Evolutionary conservation across 2,797 vertebrate genomes (phyloP).

Genomic region (Eospalax fontanierii): DNA sequence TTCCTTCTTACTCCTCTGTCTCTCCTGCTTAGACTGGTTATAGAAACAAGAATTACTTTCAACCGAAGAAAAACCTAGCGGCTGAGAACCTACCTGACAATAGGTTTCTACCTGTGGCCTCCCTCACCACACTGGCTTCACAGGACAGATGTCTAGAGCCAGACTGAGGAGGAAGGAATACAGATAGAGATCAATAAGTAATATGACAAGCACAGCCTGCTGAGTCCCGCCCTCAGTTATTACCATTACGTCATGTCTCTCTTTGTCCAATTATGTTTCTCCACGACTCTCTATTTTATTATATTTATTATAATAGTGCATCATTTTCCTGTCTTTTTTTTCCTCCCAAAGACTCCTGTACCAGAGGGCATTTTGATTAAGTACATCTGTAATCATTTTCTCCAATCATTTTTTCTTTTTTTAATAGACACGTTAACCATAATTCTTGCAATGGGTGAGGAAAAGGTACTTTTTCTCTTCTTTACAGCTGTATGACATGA

Average conservation of each 20-base stretch:
- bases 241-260: not conserved
- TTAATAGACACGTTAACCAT: not conserved
- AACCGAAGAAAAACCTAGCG: not conserved
- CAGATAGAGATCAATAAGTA: not conserved
- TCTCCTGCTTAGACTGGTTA: not conserved
- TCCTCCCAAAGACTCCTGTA: not conserved
- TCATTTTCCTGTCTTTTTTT: not conserved
- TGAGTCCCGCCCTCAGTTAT: not conserved
- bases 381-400: not conserved
- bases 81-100: not conserved
- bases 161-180: not conserved
- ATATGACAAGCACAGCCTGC: not conserved
- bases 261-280: not conserved
- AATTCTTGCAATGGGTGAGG: not conserved
- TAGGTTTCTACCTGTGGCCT: too few species aligned
- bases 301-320: not conserved
- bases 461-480: not conserved
- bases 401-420: not conserved
- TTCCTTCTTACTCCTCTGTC: not conserved
- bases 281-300: not conserved
- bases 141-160: not conserved
- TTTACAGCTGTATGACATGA: not conserved
- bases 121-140: not conserved
- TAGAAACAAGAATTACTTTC: not conserved
- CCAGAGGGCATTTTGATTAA: not conserved